These are phyloP conservation scores for Daboia siamensis DNA, from an alignment of 2,113 vertebrate genomes.

Conservation along the genomic window DNA sequence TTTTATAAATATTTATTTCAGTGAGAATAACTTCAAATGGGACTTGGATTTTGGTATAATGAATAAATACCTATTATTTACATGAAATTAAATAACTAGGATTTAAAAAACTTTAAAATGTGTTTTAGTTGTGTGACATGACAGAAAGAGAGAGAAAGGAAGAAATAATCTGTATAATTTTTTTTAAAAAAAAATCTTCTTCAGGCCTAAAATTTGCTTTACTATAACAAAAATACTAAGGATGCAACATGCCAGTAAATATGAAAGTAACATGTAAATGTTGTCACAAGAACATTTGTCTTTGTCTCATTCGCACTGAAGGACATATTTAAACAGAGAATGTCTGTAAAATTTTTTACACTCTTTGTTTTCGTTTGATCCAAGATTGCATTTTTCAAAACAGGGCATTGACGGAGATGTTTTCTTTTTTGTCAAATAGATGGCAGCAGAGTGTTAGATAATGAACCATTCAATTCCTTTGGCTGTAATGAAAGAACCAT, in stretches of 20 bases:
- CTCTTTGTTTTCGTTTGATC: constrained; percentile 7
- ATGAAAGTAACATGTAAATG: background rate
- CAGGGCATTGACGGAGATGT: constrained; percentile 36
- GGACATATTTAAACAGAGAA: background rate
- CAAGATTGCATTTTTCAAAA: background rate
- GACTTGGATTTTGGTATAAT: background rate
- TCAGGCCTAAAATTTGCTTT: background rate
- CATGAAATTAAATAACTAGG: rapidly evolving
- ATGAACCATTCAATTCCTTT: constrained; percentile 17
- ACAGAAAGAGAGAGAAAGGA: background rate
- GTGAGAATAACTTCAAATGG: background rate
- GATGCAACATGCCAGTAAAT: background rate
- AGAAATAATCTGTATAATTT: background rate
- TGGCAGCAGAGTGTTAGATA: constrained; percentile 87
- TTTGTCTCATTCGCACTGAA: background rate
- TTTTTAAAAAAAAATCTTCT: background rate
- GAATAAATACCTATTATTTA: background rate
- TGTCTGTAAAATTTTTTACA: background rate
- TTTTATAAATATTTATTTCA: background rate
- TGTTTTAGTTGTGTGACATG: background rate
- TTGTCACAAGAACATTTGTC: background rate
- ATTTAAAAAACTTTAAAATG: constrained; percentile 4
- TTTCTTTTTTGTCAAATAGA: constrained; percentile 72
- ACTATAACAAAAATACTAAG: background rate
- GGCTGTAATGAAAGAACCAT: constrained; percentile 45